Base-by-base conservation (phyloP, 2,113 vertebrate genomes). In the Toxotes chatareus region DNA sequence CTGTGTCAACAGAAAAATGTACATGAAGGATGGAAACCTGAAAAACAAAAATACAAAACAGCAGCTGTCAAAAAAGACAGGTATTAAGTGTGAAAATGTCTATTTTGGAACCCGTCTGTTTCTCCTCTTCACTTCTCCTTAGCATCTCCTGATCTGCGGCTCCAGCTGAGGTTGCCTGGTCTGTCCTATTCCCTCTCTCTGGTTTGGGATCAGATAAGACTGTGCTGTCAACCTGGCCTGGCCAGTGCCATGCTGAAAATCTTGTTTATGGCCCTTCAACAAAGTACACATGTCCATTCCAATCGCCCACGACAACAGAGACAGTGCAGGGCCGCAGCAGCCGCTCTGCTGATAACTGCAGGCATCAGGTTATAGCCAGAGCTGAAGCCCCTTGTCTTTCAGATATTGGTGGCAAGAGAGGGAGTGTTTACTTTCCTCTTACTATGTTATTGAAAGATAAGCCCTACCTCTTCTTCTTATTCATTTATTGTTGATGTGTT, bases 261-360 rank as follows among this genome's bases (percentile, higher is more conserved):
- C 85, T 92, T 93, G 88, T 94, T 94, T 92, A 92, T 76, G 60
- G 83, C 66, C 83, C 83, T 94, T 93, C 90, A 92, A 73, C 85
- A 64, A 68, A 87, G 87, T 88, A 81, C 81, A 84, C 78, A 68
- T 82, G 89, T 94, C 86, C 71, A 73, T 88, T 83, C 74, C 79
- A 89, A 73, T 91, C 53, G 11, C 65, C 76, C 56, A 76, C 60
- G 38, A 88, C 87, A 88, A 74, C 81, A 80, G 83, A 88, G 84
- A 86, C 78, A 31, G 80, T 34, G 57, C 64, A 47, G 60, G 82
- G 67, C 89, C 76, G 76, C 79, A 62, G 79, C 53, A 44, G 85
- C 72, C 36, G 74, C 77, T 67, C 61, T 70, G 80, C 84, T 87
- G 83, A 86, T 93, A 92, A 73, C 78, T 89, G 89, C 86, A 86